Base-by-base conservation (phyloP, 2,797 vertebrate genomes). In the Coluber constrictor region DNA sequence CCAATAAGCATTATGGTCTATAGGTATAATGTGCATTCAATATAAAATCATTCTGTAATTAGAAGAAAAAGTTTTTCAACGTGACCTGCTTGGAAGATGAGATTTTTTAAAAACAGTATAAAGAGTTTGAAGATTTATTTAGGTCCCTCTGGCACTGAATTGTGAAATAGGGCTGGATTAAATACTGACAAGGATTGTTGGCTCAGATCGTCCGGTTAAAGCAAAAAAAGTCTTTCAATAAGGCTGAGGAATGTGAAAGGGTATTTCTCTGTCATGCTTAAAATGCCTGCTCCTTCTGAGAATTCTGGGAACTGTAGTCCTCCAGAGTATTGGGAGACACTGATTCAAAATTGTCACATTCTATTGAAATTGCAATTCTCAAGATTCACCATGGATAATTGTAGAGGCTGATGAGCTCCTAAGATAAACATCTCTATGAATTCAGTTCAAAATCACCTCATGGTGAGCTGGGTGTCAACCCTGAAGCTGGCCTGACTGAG, bases 1-100 rank as follows among this genome's bases (percentile, higher is more conserved):
- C 0, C 86, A 97, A 97, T 96, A 97, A 96, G 96, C 96, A 97
- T 96, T 97, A 96, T 97, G 97, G 97, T 97, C 96, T 96, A 96
- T 96, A 97, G 55, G 70, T 96, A 97, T 96, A 97, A 97, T 97
- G 94, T 92, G 95, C 96, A 96, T 96, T 98, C 97, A 97, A 96
- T 97, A 63, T 29, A 63, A 61, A 97, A 96, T 96, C 96, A 95
- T 94, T 94, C 94, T 95, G 97, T 97, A 97, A 97, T 98, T 97
- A 97, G 97, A 97, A 96, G 96, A 95, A 97, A 97, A 97, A 90
- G 59, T 83, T 87, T 96, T 97, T 95, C 95, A 95, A 93, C 59
- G 87, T 96, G 97, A 97, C 97, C 96, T 95, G 96, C 96, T 97
- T 97, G 55, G 91, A 95, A 95, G 95, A 96, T 90, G 89, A 96